Conservation (phyloP, 2,113 vertebrate species). For the Tragelaphus strepsiceros region DNA sequence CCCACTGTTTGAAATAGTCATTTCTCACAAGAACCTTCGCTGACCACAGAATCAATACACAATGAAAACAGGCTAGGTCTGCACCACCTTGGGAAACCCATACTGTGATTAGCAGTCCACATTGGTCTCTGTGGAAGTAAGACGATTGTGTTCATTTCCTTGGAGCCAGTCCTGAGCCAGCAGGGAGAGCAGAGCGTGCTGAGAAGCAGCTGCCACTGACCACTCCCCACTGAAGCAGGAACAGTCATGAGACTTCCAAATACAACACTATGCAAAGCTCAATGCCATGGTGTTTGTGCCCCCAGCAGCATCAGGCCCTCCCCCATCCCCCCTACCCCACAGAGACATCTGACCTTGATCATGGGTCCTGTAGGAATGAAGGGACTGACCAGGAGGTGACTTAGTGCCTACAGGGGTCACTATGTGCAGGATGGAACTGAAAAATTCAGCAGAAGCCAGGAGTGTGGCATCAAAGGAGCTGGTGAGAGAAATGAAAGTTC, state of each 20-base stretch:
- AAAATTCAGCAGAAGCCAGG: not conserved
- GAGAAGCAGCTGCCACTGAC: not conserved
- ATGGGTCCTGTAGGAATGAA: not conserved
- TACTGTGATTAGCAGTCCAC: not conserved
- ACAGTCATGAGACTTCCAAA: not conserved
- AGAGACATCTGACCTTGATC: not conserved
- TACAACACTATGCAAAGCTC: not conserved
- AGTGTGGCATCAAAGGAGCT: not conserved
- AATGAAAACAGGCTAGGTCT: not conserved
- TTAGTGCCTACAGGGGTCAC: not conserved
- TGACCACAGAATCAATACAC: not conserved
- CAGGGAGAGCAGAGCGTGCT: not conserved
- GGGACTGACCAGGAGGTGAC: not conserved
- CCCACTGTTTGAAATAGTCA: not conserved
- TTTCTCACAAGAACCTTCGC: not conserved
- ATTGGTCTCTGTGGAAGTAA: not conserved
- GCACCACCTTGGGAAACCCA: not conserved
- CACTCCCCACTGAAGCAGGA: not conserved
- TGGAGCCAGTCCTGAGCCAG: not conserved
- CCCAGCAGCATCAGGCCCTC: not conserved
- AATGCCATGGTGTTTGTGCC: not conserved
- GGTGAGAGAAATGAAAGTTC: not conserved
- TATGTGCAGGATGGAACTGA: not conserved
- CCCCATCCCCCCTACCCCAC: not conserved
- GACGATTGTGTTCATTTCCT: not conserved